phyloP scores from a whole-genome alignment of 2,888 invertebrate genomes.

The Epinotia brunnichana region DNA sequence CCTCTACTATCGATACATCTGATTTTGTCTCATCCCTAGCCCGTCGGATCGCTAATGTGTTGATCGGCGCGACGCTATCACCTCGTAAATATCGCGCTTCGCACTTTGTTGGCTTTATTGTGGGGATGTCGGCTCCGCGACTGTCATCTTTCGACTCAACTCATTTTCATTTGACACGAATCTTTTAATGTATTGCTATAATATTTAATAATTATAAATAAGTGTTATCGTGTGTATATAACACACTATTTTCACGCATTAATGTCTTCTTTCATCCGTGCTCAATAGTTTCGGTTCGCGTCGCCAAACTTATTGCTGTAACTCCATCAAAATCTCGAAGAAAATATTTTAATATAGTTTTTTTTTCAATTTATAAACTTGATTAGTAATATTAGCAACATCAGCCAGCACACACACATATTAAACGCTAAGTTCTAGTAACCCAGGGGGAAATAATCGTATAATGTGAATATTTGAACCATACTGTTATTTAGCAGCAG shows the following conservation, averaged over 20 bases:
- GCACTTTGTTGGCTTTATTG: slow-evolving; percentile 54
- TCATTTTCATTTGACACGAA: slow-evolving; percentile 4
- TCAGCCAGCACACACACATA: too few species aligned
- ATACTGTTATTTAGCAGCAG: too few species aligned
- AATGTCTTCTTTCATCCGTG: not conserved
- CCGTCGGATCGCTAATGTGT: slow-evolving; percentile 49
- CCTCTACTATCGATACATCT: slow-evolving; percentile 22
- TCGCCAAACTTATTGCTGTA: not conserved
- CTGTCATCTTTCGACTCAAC: slow-evolving; percentile 16
- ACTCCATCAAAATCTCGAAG: not conserved
- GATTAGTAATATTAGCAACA: too few species aligned
- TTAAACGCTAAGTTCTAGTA: too few species aligned
- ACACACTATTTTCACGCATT: not conserved
- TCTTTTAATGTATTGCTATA: not conserved
- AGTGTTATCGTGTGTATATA: not conserved
- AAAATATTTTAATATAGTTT: too few species aligned
- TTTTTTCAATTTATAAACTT: too few species aligned
- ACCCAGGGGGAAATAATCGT: too few species aligned
- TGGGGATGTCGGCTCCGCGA: slow-evolving; percentile 45
- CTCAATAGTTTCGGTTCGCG: not conserved
- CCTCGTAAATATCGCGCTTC: slow-evolving; percentile 56
- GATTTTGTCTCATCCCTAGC: slow-evolving; percentile 17
- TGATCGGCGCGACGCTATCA: slow-evolving; percentile 48
- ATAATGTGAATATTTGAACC: too few species aligned
- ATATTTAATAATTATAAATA: not conserved